Evolutionary conservation across 2,888 invertebrate species (phyloP), one percentile per base, ranked within the genome.

Genomic region (Caenorhabditis plicata): DNA sequence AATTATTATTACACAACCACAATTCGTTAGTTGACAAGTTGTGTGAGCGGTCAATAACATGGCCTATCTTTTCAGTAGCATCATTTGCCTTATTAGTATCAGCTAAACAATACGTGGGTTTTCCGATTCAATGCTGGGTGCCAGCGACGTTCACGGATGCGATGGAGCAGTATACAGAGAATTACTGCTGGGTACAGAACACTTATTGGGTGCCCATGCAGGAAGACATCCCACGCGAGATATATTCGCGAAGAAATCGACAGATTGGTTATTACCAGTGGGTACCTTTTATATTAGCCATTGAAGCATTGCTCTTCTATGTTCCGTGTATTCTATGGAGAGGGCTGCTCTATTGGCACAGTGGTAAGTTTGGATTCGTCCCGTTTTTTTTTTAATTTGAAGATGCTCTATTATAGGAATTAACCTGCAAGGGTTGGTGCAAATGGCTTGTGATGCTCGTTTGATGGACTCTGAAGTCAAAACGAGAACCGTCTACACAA

Each of bases 81-180:
- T 77, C 78, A 27, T 80, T 80, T 48, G 80, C 80, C 19, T 67
- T 80, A n/a, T 68, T 80, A 4, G 80, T 80, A 8, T 80, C 80
- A 2, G 80, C 80, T 39, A 80, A 80, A 46, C 80, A 80, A 56
- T 80, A 80, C 68, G 80, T 80, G 39, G 79, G 76, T 9, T 77
- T 73, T 52, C 79, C 79, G 3, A 80, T 80, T 32, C 79, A 80
- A 56, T 81, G 80, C 52, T 80, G 80, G 80, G 81, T 80, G 25
- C 80, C 80, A 19, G 80, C 80, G 22, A 80, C 80, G 7, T 80
- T 80, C 64, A 80, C 80, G 5, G 80, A 80, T 52, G 80, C 80
- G 15, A 80, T 80, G 80, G 81, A 81, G 54, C 81, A 81, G 62
- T 81, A 81, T 61, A 81, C 81, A 23, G 81, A 81, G 60, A 81